Percentiles rank a stretch among this genome's conserved stretches.
Conservation (phyloP, 2,888 invertebrate genomes). For the Drosophila kuntzei region DNA sequence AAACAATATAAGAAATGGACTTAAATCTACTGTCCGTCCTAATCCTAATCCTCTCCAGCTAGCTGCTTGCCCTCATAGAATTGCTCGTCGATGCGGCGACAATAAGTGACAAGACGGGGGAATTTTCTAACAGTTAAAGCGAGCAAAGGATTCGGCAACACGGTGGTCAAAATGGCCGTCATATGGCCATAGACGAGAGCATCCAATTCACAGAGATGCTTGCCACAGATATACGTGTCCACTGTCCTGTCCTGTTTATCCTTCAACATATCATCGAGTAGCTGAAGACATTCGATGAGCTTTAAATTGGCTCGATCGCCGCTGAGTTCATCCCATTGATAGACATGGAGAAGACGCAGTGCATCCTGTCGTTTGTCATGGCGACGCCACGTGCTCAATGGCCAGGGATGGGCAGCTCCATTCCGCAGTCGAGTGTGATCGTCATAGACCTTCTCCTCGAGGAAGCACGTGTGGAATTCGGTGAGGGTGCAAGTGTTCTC, state of each 20-base stretch:
- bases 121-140: slow-evolving; percentile 18
- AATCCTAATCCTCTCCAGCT: not conserved
- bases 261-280: slow-evolving; percentile 92
- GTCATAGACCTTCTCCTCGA: slow-evolving; percentile 90
- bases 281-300: slow-evolving; percentile 91
- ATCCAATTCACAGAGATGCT: slow-evolving; percentile 95
- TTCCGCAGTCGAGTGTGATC: slow-evolving; percentile 92
- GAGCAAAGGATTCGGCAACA: slow-evolving; percentile 88
- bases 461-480: slow-evolving; percentile 94
- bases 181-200: slow-evolving; percentile 97
- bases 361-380: slow-evolving; percentile 90
- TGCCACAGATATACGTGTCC: slow-evolving; percentile 89
- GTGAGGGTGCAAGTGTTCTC: slow-evolving; percentile 94
- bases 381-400: slow-evolving; percentile 92
- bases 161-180: slow-evolving; percentile 94
- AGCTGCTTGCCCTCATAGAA: slow-evolving; percentile 32
- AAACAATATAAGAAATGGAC: slow-evolving; percentile 18
- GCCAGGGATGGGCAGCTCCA: slow-evolving; percentile 96
- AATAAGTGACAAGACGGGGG: slow-evolving; percentile 21
- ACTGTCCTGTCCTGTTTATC: slow-evolving; percentile 87
- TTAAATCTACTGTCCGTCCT: not conserved
- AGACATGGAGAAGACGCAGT: slow-evolving; percentile 89
- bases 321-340: slow-evolving; percentile 92
- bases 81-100: slow-evolving; percentile 37
- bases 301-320: slow-evolving; percentile 90